Evolutionary conservation across 2,888 invertebrate species (phyloP), one percentile per base, ranked within the genome.

Genomic region (Trissonchulus sp.): DNA sequence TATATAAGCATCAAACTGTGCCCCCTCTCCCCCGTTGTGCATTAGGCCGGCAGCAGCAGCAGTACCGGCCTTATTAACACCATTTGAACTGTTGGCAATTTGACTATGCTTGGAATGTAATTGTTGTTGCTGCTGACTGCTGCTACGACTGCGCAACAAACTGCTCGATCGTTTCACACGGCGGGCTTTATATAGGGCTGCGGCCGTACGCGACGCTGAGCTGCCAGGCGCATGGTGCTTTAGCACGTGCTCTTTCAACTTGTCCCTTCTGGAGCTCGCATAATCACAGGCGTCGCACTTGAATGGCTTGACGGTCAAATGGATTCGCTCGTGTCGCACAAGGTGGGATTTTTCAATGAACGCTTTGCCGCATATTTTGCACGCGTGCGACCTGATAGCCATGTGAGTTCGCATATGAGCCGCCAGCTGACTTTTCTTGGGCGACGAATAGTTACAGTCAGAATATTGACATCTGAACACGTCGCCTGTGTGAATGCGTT

Each of bases 281-380:
- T 90, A 90, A 78, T 89, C 89, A 83, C 90, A 90, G 77, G 88
- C 86, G 23, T 87, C 86, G 82, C 90, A 90, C 74, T 89, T 89
- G 84, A 89, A 89, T 0, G 90, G 89, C 79, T 89, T 89, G 2
- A 74, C 72, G 18, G 74, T 75, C 65, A 89, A 84, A 84, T 90
- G 90, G 73, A 90, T 89, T 63, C 89, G 85, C 82, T 90, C 89
- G 82, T 90, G 90, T 0, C 90, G 86, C 18, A 89, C 86, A 76
- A 90, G 84, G 84, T 90, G 90, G 48, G 89, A 89, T 80, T 89
- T 90, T 81, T 90, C 90, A 81, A 90, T 88, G 82, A 90, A 90
- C 23, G 88, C 88, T 69, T 89, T 86, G 0, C 89, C 88, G 82
- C 90, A 90, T 28, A 87, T 86, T 33, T 85, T 84, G 81, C 90